Evolutionary conservation across 2,113 vertebrate species (phyloP).

Genomic region (Dryoscopus gambensis): DNA sequence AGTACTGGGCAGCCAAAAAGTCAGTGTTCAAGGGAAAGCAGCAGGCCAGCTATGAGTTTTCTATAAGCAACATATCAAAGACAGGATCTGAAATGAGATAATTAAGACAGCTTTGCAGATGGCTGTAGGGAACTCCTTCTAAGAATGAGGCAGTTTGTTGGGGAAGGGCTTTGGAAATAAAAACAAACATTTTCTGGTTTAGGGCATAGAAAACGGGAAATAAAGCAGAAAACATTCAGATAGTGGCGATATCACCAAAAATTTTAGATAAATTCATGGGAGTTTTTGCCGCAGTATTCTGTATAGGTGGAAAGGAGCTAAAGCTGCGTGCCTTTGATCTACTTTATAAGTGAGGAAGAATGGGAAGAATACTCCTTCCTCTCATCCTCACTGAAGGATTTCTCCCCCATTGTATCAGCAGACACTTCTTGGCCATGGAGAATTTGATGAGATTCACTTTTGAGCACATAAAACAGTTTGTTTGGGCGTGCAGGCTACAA

Average conservation of each 20-base stretch:
- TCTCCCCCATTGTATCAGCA: not conserved
- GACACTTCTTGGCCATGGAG: not conserved
- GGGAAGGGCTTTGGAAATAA: not conserved
- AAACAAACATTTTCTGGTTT: not conserved
- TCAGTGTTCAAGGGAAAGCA: conserved; percentile 3
- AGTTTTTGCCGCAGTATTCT: not conserved
- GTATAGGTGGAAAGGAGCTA: not conserved
- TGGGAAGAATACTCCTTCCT: not conserved
- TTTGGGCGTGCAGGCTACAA: not conserved
- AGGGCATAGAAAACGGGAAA: not conserved
- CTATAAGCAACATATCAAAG: not conserved
- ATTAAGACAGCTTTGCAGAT: conserved; percentile 9
- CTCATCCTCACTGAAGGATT: not conserved
- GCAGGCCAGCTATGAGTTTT: not conserved
- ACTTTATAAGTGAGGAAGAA: not conserved
- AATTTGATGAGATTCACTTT: not conserved
- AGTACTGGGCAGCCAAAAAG: conserved; percentile 40
- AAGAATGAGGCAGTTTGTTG: not conserved
- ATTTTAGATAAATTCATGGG: not conserved
- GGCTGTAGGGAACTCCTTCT: not conserved
- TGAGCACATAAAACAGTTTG: not conserved
- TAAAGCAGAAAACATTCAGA: not conserved
- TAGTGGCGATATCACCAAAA: not conserved
- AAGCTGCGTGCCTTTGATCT: not conserved
- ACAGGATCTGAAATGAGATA: conserved; percentile 7